Conservation (phyloP, 2,113 vertebrate genomes). For the Podocnemis expansa region DNA sequence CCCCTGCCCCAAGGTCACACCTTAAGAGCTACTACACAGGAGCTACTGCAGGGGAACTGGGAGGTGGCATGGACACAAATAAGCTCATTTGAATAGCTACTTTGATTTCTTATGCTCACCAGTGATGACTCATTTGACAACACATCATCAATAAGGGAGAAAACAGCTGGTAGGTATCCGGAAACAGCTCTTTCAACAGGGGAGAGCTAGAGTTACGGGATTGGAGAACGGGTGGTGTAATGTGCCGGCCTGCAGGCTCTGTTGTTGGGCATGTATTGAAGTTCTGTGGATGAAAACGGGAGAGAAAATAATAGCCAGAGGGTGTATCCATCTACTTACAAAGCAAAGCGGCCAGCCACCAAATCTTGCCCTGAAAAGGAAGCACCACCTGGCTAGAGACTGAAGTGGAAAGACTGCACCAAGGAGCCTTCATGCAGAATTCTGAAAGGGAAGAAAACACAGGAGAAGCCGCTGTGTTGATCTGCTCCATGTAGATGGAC, state of each 20-base stretch:
- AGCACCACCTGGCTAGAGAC: fast-evolving
- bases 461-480: not conserved
- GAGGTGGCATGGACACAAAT: conserved; percentile 14
- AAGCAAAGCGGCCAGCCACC: not conserved
- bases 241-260: not conserved
- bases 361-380: not conserved
- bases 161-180: not conserved
- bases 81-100: conserved; percentile 18
- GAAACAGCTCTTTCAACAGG: not conserved
- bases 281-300: not conserved
- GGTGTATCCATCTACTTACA: not conserved
- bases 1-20: not conserved
- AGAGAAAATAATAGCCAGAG: not conserved
- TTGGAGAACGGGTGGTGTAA: not conserved
- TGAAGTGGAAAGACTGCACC: not conserved
- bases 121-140: not conserved
- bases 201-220: not conserved
- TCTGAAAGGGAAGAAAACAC: not conserved
- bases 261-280: not conserved
- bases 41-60: not conserved
- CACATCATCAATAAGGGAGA: not conserved
- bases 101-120: not conserved
- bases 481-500: not conserved
- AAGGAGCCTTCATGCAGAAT: not conserved
- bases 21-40: not conserved